Percentiles rank a stretch among this genome's conserved stretches.
These are phyloP conservation scores for Mus spicilegus DNA, from an alignment of 2,113 vertebrate genomes.

Conservation along the genomic window DNA sequence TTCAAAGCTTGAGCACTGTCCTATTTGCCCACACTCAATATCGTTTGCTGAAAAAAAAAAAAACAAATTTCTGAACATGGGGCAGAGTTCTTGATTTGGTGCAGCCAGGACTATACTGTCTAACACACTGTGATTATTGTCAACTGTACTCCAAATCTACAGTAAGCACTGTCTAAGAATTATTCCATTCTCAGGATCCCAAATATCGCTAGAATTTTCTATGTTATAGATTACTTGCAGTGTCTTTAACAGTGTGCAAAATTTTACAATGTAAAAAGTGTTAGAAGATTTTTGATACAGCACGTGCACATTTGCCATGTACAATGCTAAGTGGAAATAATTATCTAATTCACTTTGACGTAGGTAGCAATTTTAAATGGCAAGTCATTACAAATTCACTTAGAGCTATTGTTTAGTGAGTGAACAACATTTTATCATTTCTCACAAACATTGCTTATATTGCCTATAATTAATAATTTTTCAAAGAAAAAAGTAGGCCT, in stretches of 20 bases:
- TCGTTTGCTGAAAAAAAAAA: background rate
- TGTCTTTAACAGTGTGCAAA: background rate
- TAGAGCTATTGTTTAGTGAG: background rate
- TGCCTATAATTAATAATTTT: background rate
- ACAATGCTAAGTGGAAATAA: background rate
- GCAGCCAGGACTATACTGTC: background rate
- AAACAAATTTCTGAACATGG: background rate
- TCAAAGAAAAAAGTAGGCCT: background rate
- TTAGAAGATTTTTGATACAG: background rate
- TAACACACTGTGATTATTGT: background rate
- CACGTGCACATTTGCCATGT: background rate
- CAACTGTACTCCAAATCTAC: background rate
- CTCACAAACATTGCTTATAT: background rate
- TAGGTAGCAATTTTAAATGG: background rate
- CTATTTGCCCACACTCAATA: background rate
- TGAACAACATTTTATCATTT: background rate
- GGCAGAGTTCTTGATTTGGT: too few species aligned
- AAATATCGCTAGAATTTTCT: background rate
- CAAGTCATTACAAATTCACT: background rate
- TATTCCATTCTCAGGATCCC: background rate
- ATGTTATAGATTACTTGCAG: background rate
- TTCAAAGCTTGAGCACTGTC: background rate
- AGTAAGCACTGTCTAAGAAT: background rate
- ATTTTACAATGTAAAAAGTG: background rate
- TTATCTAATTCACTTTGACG: background rate